Percentiles rank a stretch among this genome's conserved stretches.
These are phyloP conservation scores for Sternarchorhynchus goeldii DNA, from an alignment of 2,797 vertebrate genomes.

Conservation along the genomic window DNA sequence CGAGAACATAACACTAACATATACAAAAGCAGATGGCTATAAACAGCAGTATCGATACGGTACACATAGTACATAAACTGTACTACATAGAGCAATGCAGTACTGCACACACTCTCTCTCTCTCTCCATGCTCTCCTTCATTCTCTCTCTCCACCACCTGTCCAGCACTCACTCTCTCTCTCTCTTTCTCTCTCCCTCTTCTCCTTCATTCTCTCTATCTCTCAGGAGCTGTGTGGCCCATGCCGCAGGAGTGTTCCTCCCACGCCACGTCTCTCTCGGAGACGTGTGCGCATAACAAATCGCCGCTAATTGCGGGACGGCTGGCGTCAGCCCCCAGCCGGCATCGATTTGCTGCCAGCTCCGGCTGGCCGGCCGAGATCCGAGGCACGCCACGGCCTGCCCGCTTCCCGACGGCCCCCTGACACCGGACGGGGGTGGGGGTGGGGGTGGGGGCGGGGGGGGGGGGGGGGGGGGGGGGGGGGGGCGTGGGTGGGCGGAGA, in stretches of 20 bases:
- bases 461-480: not conserved
- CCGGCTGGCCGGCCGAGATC: slow-evolving; percentile 27
- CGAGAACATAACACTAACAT: too few relatives aligned
- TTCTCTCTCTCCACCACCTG: not conserved
- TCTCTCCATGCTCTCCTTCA: too few relatives aligned
- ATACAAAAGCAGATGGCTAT: too few relatives aligned
- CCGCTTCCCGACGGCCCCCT: slow-evolving; percentile 26
- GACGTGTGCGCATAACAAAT: slow-evolving; percentile 51
- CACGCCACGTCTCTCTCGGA: slow-evolving; percentile 44
- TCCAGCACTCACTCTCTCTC: not conserved
- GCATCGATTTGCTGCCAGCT: slow-evolving; percentile 52
- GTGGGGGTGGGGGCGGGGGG: too few relatives aligned
- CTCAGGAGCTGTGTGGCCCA: slow-evolving; percentile 29
- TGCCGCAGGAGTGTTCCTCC: slow-evolving; percentile 38
- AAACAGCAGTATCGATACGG: too few relatives aligned
- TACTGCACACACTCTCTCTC: not conserved
- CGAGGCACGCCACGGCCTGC: slow-evolving; percentile 32
- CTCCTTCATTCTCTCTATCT: slow-evolving; percentile 9
- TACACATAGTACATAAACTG: too few relatives aligned
- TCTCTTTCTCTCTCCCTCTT: not conserved
- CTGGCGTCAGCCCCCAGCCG: slow-evolving; percentile 43
- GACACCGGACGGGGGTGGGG: not conserved
- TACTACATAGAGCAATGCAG: too few relatives aligned
- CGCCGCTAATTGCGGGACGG: slow-evolving; percentile 48
- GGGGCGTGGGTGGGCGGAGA: not conserved